phyloP scores from a whole-genome alignment of 2,797 vertebrate genomes.

The Setipinna tenuifilis region DNA sequence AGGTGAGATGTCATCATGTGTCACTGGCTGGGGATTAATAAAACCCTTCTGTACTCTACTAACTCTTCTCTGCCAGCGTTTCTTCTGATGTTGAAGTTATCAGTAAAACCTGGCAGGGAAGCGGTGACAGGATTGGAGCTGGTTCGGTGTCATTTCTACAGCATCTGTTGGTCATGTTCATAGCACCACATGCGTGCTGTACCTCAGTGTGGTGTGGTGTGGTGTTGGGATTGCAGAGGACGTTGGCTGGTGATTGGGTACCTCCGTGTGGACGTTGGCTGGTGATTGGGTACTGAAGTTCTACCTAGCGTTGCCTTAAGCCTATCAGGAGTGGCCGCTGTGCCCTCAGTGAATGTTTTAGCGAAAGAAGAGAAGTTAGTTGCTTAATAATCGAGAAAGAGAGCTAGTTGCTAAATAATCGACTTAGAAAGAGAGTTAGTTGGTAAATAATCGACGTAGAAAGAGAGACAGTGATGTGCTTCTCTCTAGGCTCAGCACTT shows the following conservation, averaged over 20 bases:
- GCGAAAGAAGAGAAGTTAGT: not conserved
- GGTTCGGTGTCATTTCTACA: not conserved
- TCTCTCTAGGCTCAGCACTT: slow-evolving; percentile 77
- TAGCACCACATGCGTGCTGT: slow-evolving; percentile 35
- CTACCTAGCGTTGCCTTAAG: slow-evolving; percentile 49
- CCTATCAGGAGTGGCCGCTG: slow-evolving; percentile 39
- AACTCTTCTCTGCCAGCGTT: not conserved
- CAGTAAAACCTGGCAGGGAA: not conserved
- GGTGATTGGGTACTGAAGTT: slow-evolving; percentile 37
- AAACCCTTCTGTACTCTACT: not conserved
- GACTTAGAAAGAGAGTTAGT: slow-evolving; percentile 32
- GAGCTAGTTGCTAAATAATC: slow-evolving; percentile 40
- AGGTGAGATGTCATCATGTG: not conserved
- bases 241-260: slow-evolving; percentile 40
- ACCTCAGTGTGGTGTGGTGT: slow-evolving; percentile 46
- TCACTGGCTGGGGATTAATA: not conserved
- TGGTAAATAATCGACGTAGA: slow-evolving; percentile 36
- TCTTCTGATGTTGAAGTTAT: not conserved
- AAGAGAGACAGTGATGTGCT: slow-evolving; percentile 55
- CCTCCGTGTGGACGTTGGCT: no score
- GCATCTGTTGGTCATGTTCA: not conserved
- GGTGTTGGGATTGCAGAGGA: not conserved
- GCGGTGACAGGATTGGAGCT: not conserved
- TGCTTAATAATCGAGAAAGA: slow-evolving; percentile 42
- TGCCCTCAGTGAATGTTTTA: slow-evolving; percentile 58